phyloP scores from a whole-genome alignment of 2,113 vertebrate genomes.

The Triplophysa dalaica region DNA sequence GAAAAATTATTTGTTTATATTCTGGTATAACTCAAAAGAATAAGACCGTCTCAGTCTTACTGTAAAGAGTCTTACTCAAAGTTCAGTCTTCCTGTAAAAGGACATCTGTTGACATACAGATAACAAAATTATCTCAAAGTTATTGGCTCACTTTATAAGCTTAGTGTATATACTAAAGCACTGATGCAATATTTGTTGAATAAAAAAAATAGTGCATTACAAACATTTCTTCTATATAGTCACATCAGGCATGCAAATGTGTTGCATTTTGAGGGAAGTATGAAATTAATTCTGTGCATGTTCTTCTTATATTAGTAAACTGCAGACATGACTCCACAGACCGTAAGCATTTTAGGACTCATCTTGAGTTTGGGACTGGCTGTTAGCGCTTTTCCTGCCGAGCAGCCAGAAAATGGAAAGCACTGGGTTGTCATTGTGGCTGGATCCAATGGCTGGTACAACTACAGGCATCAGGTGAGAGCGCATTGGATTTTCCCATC shows the following conservation, averaged over 20 bases:
- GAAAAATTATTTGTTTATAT: too few species aligned
- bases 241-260: not conserved
- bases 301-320: not conserved
- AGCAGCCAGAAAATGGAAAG: slow-evolving; percentile 77
- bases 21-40: too few species aligned
- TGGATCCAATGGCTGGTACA: slow-evolving; percentile 91
- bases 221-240: too few species aligned
- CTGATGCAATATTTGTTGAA: too few species aligned
- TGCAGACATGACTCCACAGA: slow-evolving; percentile 55
- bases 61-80: not conserved
- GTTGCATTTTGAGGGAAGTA: not conserved
- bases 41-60: not conserved
- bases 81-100: not conserved
- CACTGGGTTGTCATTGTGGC: slow-evolving; percentile 97
- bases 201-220: not conserved
- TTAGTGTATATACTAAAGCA: too few species aligned
- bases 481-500: not conserved
- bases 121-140: not conserved
- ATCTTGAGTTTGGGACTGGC: slow-evolving; percentile 66
- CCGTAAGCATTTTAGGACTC: slow-evolving; percentile 70
- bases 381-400: slow-evolving; percentile 57
- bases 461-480: slow-evolving; percentile 95
- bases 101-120: not conserved
- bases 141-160: too few species aligned
- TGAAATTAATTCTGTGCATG: not conserved